Evolutionary conservation across 2,888 invertebrate genomes (phyloP), one percentile per base, ranked within the genome.

Genomic region (Trisateles emortualis): DNA sequence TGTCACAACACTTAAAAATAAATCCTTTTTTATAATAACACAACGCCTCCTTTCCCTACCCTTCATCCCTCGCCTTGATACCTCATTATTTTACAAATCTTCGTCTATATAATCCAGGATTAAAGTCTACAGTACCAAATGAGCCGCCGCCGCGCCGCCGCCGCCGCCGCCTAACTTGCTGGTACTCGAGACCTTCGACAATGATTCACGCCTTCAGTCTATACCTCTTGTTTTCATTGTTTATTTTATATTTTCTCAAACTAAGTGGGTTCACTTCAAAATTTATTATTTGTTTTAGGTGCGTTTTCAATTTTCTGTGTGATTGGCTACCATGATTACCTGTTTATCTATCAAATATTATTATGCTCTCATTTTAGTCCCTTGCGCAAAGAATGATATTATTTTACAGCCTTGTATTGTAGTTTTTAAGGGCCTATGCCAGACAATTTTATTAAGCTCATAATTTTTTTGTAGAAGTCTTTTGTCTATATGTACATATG

Each of bases 81-180:
- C 49, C 62, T 63, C 51, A 61, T 66, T 61, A 54, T 45, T 38
- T 33, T 16, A 17, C 33, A 48, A 44, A 47, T 50, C 38, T 50
- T 51, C 36, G 41, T 44, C 52, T 42, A 13, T 30, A 26, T 51
- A 40, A 66, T 49, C 62, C 55, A 13, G 51, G 67, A 61, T 55
- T 61, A 66, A 30, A 13, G 35, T 29, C 32, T 8, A 10, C 16
- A 8, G 22, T 16, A 35, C 35, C 26, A 52, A 65, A 35, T 50
- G 49, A 47, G 47, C n/a, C 13, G 49, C 16, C 47, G 50, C 1
- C 26, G 3, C 5, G 8, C 26, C 8, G 26, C 26, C 5, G 19
- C 19, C 5, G 19, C 19, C 19, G 19, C 2, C 3, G 5, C 3
- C 19, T 5, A 5, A 19, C 3, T 19, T 2, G 33, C 11, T 11